Conservation (phyloP, 2,797 vertebrate species). For the Sitta carolinensis region DNA sequence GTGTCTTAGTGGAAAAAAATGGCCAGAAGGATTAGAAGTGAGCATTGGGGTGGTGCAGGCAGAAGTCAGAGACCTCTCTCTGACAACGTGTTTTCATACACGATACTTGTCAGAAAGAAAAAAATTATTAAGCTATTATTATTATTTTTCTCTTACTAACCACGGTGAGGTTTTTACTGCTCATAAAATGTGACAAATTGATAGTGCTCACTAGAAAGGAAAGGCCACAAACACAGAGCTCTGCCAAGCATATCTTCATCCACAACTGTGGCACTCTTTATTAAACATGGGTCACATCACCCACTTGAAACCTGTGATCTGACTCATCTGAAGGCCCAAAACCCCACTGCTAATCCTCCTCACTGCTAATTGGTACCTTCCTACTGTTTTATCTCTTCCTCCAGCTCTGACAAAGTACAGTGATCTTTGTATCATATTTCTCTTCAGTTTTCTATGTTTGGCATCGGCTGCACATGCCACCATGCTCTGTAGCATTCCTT, state of each 20-base stretch:
- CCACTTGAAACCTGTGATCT: not conserved
- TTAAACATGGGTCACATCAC: not conserved
- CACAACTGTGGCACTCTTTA: not conserved
- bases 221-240: not conserved
- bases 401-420: not conserved
- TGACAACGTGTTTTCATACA: not conserved
- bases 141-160: conserved; percentile 46
- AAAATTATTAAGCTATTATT: conserved; percentile 23
- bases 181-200: conserved; percentile 36
- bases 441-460: not conserved
- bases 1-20: conserved; percentile 50
- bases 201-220: not conserved
- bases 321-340: not conserved
- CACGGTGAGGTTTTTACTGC: conserved; percentile 7
- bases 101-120: not conserved
- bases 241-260: not conserved
- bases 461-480: not conserved
- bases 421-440: not conserved
- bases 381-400: not conserved
- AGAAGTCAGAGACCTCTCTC: not conserved
- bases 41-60: conserved; percentile 13
- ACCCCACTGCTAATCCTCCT: not conserved
- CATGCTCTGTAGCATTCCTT: not conserved
- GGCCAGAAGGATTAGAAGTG: conserved; percentile 19
- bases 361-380: not conserved